Conservation (phyloP, 2,113 vertebrate genomes). For the Atherinomorus stipes region DNA sequence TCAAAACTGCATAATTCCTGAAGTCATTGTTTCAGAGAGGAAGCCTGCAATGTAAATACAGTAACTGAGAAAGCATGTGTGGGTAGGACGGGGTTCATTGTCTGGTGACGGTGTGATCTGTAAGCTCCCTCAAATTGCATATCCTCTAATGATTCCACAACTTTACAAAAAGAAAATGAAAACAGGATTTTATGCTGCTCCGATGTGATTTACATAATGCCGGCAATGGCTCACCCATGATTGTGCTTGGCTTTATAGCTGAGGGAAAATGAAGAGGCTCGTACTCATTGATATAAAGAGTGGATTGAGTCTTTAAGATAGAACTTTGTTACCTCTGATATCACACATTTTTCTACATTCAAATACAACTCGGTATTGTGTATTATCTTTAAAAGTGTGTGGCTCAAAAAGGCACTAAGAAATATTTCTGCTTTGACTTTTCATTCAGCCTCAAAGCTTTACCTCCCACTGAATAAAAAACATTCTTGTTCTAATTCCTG, state of each 20-base stretch:
- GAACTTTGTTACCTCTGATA: slow-evolving; percentile 75
- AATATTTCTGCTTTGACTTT: slow-evolving; percentile 48
- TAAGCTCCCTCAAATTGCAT: slow-evolving; percentile 75
- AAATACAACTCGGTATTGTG: slow-evolving; percentile 39
- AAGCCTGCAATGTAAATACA: slow-evolving; percentile 94
- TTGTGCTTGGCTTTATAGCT: slow-evolving; percentile 79
- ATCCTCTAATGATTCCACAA: slow-evolving; percentile 77
- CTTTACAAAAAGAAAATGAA: slow-evolving; percentile 82
- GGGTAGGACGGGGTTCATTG: slow-evolving; percentile 66
- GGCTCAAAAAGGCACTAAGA: slow-evolving; percentile 32
- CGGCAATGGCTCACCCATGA: slow-evolving; percentile 75
- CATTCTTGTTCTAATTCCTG: slow-evolving; percentile 14
- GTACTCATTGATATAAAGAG: slow-evolving; percentile 68
- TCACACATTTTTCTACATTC: slow-evolving; percentile 53
- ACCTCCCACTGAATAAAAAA: slow-evolving; percentile 8
- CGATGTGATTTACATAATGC: slow-evolving; percentile 81
- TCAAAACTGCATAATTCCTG: slow-evolving; percentile 82
- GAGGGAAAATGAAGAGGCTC: slow-evolving; percentile 74
- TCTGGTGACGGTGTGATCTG: slow-evolving; percentile 68
- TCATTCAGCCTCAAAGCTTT: slow-evolving; percentile 21
- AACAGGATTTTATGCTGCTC: slow-evolving; percentile 79
- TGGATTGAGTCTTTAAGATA: slow-evolving; percentile 76
- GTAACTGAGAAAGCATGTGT: slow-evolving; percentile 88
- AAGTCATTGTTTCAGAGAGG: slow-evolving; percentile 95
- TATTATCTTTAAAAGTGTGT: slow-evolving; percentile 47